Base-by-base conservation (phyloP, 2,888 invertebrate genomes). In the Acanthoscelides obtectus region DNA sequence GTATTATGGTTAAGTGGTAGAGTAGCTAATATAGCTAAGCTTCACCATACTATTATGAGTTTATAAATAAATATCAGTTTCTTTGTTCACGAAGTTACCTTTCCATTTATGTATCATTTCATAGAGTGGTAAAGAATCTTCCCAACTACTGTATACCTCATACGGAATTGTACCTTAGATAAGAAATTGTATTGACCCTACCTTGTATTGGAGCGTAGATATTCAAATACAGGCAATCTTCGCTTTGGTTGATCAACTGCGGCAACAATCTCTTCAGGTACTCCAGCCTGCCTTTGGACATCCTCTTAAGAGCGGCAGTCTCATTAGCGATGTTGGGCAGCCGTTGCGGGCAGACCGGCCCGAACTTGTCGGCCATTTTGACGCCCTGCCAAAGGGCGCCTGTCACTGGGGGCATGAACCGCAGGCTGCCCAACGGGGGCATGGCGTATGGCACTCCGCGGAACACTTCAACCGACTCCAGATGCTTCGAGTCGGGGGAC, bases 161-260 rank as follows among this genome's bases (percentile, higher is more conserved):
- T n/a, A n/a, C n/a, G n/a, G n/a, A n/a, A n/a, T 25, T 25, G 25
- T 6, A 12, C 1, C 45, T 45, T 45, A 1, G n/a, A 20, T 22
- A 67, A 2, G 22, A 17, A 17, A 21, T 68, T 20, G 21, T 63
- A 66, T 22, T 63, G 68, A 22, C 64, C 71, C 27, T 88, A 97
- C 97, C 96, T 93, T 94, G 94, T 80, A 94, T 94, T 70, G 98
- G 98, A 22, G 96, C 95, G 88, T 97, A 99, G 83, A 99, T 93
- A 87, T 99, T 99, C 84, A 99, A 90, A 86, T 96, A 97, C 75
- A 99, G 90, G 84, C 99, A 99, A 88, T 99, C 98, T 88, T 99
- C 99, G 78, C 94, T 95, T 87, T 98, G 97, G 84, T 97, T 94
- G 79, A 91, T 91, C 79, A 98, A 89, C 84, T 94, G 93, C 66